Evolutionary conservation across 2,113 vertebrate species (phyloP), one percentile per base, ranked within the genome.

Genomic region (Passer montanus): DNA sequence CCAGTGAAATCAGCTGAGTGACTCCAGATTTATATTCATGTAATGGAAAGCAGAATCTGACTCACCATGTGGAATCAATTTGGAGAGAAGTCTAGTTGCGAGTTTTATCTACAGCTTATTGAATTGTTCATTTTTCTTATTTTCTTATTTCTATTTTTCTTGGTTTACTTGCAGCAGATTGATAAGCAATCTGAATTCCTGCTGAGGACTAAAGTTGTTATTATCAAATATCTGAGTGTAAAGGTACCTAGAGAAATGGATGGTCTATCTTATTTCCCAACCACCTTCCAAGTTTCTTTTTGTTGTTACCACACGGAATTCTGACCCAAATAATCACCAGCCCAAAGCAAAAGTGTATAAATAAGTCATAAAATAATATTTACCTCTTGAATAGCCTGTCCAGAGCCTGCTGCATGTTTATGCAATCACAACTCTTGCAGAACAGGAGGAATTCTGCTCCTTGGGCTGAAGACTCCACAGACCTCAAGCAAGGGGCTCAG

Each of bases 31-130:
- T 95, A 91, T 80, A 84, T 56, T 75, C 81, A 53, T 79, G 62
- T 90, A 97, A 96, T 89, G 69, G 76, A 96, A 96, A 96, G 95
- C 95, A 95, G 93, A 91, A 95, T 95, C 47, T 82, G 20, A 82
- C 77, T 95, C 66, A 30, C 84, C 96, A 96, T 93, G 76, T 94
- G 96, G 95, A 96, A 96, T 53, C 44, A 53, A 96, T 97, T 96
- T 95, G 77, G 80, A 94, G 92, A 92, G 72, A 64, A 87, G 31
- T 93, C 69, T 89, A 89, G 84, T 92, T 78, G 73, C 9, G 26
- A 94, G 69, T 82, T 94, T 95, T 97, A 96, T 93, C 94, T 95
- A 53, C 78, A 91, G 44, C 49, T 95, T 91, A 95, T 94, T 95
- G 84, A 94, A 96, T 82, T 95, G 94, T 95, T 81, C 89, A 60